phyloP scores from a whole-genome alignment of 1,140 invertebrate genomes.

The Arctopsyche grandis region DNA sequence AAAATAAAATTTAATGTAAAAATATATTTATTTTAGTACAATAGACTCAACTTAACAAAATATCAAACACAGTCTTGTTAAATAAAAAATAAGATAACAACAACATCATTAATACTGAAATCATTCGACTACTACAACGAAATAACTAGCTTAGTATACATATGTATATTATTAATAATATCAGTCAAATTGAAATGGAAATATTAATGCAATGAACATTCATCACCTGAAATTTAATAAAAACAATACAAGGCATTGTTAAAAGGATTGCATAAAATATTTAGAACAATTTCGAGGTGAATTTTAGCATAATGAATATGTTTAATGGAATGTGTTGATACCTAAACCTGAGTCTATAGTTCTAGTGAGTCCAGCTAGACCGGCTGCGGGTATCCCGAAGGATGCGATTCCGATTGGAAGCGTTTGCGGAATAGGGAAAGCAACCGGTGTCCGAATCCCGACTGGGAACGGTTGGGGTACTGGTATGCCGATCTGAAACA shows the following conservation, averaged over 20 bases:
- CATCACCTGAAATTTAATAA: conserved; percentile 4
- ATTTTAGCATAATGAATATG: too few species aligned
- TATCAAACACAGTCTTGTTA: not conserved
- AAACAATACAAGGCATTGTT: not conserved
- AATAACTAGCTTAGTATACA: not conserved
- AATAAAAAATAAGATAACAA: not conserved
- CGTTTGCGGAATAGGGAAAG: conserved; percentile 60
- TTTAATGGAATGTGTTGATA: too few species aligned
- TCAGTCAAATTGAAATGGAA: not conserved
- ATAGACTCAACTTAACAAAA: not conserved
- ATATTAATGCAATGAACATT: not conserved
- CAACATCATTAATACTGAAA: not conserved
- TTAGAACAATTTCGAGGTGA: too few species aligned
- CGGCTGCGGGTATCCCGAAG: not conserved
- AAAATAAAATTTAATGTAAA: too few species aligned
- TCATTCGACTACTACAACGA: too few species aligned
- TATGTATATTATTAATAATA: not conserved
- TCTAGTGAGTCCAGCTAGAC: not conserved
- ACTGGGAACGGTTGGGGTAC: conserved; percentile 64
- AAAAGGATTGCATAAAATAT: not conserved
- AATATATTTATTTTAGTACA: not conserved
- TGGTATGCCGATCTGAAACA: conserved; percentile 61
- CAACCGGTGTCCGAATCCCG: conserved; percentile 61
- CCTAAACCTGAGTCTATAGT: conserved; percentile 9
- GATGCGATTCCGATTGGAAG: conserved; percentile 58